Base-by-base conservation (phyloP, 2,797 vertebrate species). In the Nannoperca obscura region DNA sequence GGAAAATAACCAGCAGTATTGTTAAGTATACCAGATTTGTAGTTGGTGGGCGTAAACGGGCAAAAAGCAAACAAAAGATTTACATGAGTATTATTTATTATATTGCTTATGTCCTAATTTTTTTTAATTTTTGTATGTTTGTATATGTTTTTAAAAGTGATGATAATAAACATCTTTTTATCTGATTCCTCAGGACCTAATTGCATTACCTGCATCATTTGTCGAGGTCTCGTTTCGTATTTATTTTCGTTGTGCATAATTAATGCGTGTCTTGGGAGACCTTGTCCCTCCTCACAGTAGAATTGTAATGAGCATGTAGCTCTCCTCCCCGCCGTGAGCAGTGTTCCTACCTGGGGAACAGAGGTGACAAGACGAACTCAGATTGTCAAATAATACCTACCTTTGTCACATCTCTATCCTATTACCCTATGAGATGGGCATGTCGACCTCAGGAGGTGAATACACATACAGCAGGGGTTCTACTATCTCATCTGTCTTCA, bases 401-500 rank as follows among this genome's bases (percentile, higher is more conserved):
- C 89, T 91, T 91, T 92, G 91, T 94, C 91, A 91, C 84, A 81
- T 84, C 89, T 91, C 89, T 86, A 86, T 93, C 82, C 86, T 83
- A 86, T 92, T 91, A 92, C 82, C 85, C 78, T 83, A 52, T 32
- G 52, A 90, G 90, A 87, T 72, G 82, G 89, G 88, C 82, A 87
- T 63, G 80, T 71, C 53, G 77, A 75, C 85, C 84, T 84, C 77
- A 4, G 81, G 83, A 89, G 86, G 85, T 81, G 93, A 82, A 85
- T 86, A 83, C 86, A 70, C 79, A 66, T 91, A 82, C 90, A 86
- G 88, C 83, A 85, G 92, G 91, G 87, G 78, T 90, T 91, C 82
- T 64, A 19, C 82, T 55, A 81, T 91, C 90, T 94, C 93, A 93
- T 95, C 94, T 90, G 89, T 95, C 94, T 95, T 95, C 92, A 95